Evolutionary conservation across 2,113 vertebrate species (phyloP), one percentile per base, ranked within the genome.

Genomic region (Xenopus borealis): DNA sequence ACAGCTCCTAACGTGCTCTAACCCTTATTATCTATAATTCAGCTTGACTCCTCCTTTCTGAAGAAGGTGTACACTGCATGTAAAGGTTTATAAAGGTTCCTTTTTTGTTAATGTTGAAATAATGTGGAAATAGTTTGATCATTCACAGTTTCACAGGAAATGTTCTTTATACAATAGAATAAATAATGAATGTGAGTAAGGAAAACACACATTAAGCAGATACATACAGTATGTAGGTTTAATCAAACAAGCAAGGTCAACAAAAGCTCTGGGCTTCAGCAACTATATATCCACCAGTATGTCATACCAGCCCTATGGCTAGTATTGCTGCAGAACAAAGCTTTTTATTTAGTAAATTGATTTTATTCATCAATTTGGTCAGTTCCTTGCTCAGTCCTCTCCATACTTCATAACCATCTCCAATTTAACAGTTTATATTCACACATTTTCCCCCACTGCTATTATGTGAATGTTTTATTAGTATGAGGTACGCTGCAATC

Each of bases 291-390:
- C 53, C 66, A 40, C 33, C 55, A 74, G 55, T 67, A 74, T 53
- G 72, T 74, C 64, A 74, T 6, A 59, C 46, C 44, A 47, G 59
- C 52, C 64, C 72, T 67, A 67, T 74, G 72, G 72, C 72, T 75
- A 75, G 45, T 61, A 61, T 33, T 75, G 44, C 55, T 61, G 33
- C 11, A 64, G 40, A 75, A 75, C 64, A 68, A 75, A 66, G 72
- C 63, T 66, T 75, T 40, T 68, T n/a, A n/a, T n/a, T 75, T 75
- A 68, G 65, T 40, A 75, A 75, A 75, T 75, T 75, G 72, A 67
- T 75, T 75, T 52, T 46, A 61, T 40, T 18, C 57, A 66, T 74
- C 40, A 12, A 13, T 66, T 74, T 67, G 64, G 64, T 57, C 55
- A 67, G 14, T 64, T 33, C 40, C 63, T 66, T 19, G 72, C 40